Conservation (phyloP, 2,888 invertebrate species). For the Hypomecis atomaria region DNA sequence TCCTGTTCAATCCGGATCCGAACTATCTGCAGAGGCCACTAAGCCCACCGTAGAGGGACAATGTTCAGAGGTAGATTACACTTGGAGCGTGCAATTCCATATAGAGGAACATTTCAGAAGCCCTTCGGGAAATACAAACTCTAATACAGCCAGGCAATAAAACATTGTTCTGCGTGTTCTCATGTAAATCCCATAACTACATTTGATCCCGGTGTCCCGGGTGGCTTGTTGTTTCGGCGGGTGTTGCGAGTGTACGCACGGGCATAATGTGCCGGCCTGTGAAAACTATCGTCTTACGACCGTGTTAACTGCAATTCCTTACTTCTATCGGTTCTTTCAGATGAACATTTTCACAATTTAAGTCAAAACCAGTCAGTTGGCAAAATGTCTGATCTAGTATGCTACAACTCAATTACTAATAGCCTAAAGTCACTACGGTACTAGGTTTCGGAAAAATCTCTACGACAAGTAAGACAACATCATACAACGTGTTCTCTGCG, state of each 20-base stretch:
- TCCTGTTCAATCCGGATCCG: constrained; percentile 2
- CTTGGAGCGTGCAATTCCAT: constrained; percentile 59
- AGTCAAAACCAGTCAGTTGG: too few species aligned
- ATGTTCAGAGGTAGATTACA: constrained; percentile 48
- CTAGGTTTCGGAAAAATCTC: too few species aligned
- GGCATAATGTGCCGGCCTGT: background rate
- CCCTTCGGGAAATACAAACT: constrained; percentile 74
- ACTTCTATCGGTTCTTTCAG: too few species aligned
- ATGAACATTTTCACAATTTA: too few species aligned
- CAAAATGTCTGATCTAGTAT: too few species aligned
- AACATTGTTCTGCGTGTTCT: constrained; percentile 73
- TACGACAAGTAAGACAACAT: too few species aligned
- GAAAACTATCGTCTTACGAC: background rate
- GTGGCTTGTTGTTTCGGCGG: constrained; percentile 60
- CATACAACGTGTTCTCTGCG: too few species aligned
- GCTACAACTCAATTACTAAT: too few species aligned
- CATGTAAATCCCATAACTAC: constrained; percentile 75
- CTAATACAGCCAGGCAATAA: constrained; percentile 68
- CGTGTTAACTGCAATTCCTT: too few species aligned
- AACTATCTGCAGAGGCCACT: constrained; percentile 18
- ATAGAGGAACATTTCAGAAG: constrained; percentile 58
- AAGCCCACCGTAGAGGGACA: constrained; percentile 28
- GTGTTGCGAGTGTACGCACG: constrained; percentile 25
- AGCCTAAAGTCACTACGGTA: too few species aligned
- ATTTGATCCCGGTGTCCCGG: constrained; percentile 60